Base-by-base conservation (phyloP, 2,888 invertebrate genomes). In the Drosophila merina region DNA sequence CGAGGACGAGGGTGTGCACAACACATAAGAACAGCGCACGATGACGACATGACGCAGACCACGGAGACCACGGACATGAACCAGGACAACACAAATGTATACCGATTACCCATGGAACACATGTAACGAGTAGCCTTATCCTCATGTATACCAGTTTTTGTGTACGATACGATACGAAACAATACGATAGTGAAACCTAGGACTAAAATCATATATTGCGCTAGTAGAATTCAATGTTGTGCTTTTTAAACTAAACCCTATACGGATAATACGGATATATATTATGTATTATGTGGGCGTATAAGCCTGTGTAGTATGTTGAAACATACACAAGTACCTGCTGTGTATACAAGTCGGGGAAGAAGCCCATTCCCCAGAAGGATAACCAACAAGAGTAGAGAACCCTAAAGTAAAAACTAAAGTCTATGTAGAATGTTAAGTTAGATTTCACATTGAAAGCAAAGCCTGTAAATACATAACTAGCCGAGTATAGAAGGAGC, bases 101-200 rank as follows among this genome's bases (percentile, higher is more conserved):
- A 86, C 86, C 83, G 74, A 58, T 64, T 64, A 62, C 80, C 72
- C 74, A 84, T 85, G 81, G 84, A 78, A 79, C 77, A 86, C 78
- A 78, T 84, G 86, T 86, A 90, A 90, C 88, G 88, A 87, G 89
- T 90, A 91, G 91, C 91, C 91, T 91, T 91, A 91, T 88, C 87
- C 84, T 80, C 83, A 90, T 90, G 91, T 91, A 91, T 91, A 91
- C 91, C 90, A 91, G 89, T 89, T 89, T 89, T 87, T 81, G 83
- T 85, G 83, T 82, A 83, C 79, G 74, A 76, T 81, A 75, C 56
- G 33, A 63, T 70, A 71, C 67, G 58, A 71, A 74, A 60, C 57
- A 52, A 64, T 57, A 71, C 64, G 57, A 66, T 72, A 81, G 82
- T 62, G 77, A 72, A 56, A 64, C 40, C 47, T 74, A 69, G 59